Evolutionary conservation across 2,797 vertebrate genomes (phyloP).

Genomic region (Bovichtus diacanthus): DNA sequence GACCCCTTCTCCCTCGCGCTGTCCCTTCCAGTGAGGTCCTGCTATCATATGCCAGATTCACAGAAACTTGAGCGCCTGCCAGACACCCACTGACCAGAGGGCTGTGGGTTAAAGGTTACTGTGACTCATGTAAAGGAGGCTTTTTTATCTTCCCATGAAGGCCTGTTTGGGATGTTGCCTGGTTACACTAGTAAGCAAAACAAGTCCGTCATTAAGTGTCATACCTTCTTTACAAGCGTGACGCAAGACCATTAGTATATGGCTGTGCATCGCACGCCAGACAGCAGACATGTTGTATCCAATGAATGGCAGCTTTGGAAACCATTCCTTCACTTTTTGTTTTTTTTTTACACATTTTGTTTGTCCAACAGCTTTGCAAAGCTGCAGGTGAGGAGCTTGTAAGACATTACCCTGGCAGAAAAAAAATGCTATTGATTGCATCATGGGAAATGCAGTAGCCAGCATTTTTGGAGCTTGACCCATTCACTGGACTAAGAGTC

Average conservation of each 20-base stretch:
- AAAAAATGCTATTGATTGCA: neutral
- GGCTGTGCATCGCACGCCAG: neutral
- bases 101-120: conserved; percentile 62
- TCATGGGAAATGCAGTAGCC: neutral
- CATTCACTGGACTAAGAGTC: neutral
- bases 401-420: neutral
- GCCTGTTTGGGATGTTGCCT: conserved; percentile 43
- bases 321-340: neutral
- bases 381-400: neutral
- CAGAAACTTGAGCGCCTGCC: conserved; percentile 30
- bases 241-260: neutral
- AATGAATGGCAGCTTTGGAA: neutral
- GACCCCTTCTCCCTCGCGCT: conserved; percentile 5
- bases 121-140: conserved; percentile 56
- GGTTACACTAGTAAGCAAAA: conserved; percentile 37
- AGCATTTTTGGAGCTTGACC: neutral
- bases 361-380: neutral
- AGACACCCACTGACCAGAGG: conserved; percentile 53
- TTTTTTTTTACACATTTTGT: too few relatives aligned
- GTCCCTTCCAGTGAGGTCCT: conserved; percentile 19
- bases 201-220: conserved; percentile 17
- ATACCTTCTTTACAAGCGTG: neutral
- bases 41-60: conserved; percentile 20
- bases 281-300: neutral
- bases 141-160: conserved; percentile 22